Base-by-base conservation (phyloP, 2,888 invertebrate species). In the Tachina lurida region DNA sequence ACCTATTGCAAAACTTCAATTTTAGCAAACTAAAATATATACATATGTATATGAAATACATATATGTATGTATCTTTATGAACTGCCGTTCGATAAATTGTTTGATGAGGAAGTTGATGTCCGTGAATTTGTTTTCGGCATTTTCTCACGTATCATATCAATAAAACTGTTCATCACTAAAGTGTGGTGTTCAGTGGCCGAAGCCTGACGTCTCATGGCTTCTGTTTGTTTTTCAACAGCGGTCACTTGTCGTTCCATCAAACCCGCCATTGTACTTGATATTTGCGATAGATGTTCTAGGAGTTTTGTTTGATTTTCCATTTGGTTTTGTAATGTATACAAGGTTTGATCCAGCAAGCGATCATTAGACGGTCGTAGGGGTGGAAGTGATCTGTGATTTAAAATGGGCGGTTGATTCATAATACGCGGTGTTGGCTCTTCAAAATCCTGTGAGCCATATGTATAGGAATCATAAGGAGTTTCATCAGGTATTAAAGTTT, bases 161-260 rank as follows among this genome's bases (percentile, higher is more conserved):
- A 86, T 60, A 73, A 86, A 86, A 52, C 70, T 79, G 62, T 86
- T 83, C 86, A 86, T 86, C 1, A 86, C 83, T 10, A 83, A 71
- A 3, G 86, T 86, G 17, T 86, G 86, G 67, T 86, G 86, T n/a
- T 83, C 82, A 2, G 71, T 83, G 13, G 86, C 86, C 0, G 75
- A 62, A 7, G 86, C 82, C 73, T 86, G 86, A 8, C 86, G 82
- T 17, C 83, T 75, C 41, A 86, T 67, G 12, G 86, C 79, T 60
- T 82, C 86, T 1, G 86, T 86, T 86, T 86, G 86, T 73, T 83
- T 83, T 56, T 86, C 86, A n/a, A 79, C 65, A 4, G 86, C 86
- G 15, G 10, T 47, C 15, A 86, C 86, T 73, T 86, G 86, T 19
- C 86, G 82, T 54, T 82, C 82, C 86, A 86, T 83, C 22, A 86